Conservation (phyloP, 2,113 vertebrate genomes). For the Mormoops blainvillei region DNA sequence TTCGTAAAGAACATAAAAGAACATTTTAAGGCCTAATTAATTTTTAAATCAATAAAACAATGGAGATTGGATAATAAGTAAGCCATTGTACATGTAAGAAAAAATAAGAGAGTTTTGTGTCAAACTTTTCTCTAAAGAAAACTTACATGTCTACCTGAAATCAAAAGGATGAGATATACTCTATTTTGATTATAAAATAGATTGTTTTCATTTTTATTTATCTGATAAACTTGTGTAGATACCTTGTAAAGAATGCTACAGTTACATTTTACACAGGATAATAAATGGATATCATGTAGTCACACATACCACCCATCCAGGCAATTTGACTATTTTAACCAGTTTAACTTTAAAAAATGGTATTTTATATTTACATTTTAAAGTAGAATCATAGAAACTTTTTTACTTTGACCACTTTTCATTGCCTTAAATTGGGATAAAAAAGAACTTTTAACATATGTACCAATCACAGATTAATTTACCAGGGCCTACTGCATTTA, state of each 20-base stretch:
- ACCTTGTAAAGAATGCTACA: neutral
- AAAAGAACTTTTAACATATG: neutral
- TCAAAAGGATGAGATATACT: neutral
- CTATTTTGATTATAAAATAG: neutral
- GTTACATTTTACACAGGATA: neutral
- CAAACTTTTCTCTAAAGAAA: fast-evolving
- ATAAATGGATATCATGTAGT: neutral
- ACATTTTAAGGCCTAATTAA: neutral
- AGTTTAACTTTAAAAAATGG: neutral
- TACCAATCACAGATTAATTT: neutral
- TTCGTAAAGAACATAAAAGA: neutral
- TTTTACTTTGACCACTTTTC: neutral
- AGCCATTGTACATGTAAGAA: neutral
- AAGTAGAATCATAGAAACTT: neutral
- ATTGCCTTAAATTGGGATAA: neutral
- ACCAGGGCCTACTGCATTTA: neutral
- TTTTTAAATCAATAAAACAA: neutral
- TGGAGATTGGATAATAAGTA: neutral
- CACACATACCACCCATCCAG: neutral
- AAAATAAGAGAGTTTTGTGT: neutral
- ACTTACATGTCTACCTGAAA: neutral
- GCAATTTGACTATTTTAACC: neutral
- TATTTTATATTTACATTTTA: neutral
- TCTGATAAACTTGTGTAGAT: neutral
- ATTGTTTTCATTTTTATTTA: neutral